Base-by-base conservation (phyloP, 2,113 vertebrate genomes). In the Rhinogobius similis region DNA sequence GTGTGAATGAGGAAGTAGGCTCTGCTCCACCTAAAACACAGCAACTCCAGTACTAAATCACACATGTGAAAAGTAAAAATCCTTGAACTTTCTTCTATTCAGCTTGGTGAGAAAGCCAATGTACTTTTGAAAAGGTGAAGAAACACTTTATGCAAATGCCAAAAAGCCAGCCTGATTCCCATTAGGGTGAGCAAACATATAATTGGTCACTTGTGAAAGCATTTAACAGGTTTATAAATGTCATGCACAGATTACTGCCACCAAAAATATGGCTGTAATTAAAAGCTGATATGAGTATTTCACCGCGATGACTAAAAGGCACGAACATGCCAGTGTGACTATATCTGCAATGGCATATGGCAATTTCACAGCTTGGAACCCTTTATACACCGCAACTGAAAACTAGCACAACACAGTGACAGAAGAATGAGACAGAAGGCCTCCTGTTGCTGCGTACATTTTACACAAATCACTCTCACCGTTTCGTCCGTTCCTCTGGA, bases 401-500 rank as follows among this genome's bases (percentile, higher is more conserved):
- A 72, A 58, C 41, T 61, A 55, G 70, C 76, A 38, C 48, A 62
- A 63, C 66, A 50, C 56, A 62, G 61, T 41, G 65, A 81, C 67
- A 70, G 66, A 79, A 56, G 66, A 39, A 63, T 21, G 58, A 61
- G 56, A 76, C 70, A 79, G 70, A 69, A 75, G 68, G 63, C 38
- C 26, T 75, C 67, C 44, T 26, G 61, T 39, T 62, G 73, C 48
- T 70, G 55, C 32, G 41, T 58, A 59, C 64, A 38, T 61, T 59
- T 79, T 2, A 68, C 38, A 76, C 55, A 65, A 27, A 26, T 71
- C 67, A 16, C 20, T 71, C 92, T 86, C 82, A 98, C 96, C 96
- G 82, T 93, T 95, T 23, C 96, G 92, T 10, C 96, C 96, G 0
- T 95, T 96, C 46, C 96, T 88, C 78, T 98, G 96, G 88, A 98